Evolutionary conservation across 1,140 invertebrate genomes (phyloP), one percentile per base, ranked within the genome.

Genomic region (Neodiprion virginianus): DNA sequence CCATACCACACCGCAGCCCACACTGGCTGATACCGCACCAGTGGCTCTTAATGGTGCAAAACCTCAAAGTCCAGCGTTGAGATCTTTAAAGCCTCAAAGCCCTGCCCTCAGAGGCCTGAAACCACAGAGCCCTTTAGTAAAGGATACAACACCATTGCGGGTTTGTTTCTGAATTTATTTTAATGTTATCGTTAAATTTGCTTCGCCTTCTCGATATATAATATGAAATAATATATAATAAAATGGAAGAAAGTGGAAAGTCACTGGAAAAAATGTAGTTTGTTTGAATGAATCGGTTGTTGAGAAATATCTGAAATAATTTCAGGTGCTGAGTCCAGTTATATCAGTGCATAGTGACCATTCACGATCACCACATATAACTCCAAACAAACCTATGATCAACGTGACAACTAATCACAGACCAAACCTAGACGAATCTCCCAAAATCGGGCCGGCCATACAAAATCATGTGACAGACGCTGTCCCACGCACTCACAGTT

Each of bases 401-500:
- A 81, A 72, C 28, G 72, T 75, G 40, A 78, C 78, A 69, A 84
- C 74, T 50, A 88, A 87, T 75, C 82, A 88, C 74, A 79, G 81
- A 69, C 67, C 82, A 79, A 87, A 83, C 77, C 81, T 81, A 17
- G 77, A 81, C 40, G 74, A 69, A 53, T 81, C 82, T 66, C 79
- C 78, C 66, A 82, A 76, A 50, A 73, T 84, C 50, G 76, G 78
- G 71, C 71, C 74, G 53, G 74, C 80, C 75, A 47, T 78, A 79
- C 84, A 88, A 65, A 87, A 88, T 78, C 86, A 88, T 68, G 74
- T 77, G n/a, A 81, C 78, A 14, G 88, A 89, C 77, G 87, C 89
- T 73, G 90, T 92, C 76, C 90, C 91, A 75, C 89, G 89, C 82
- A 92, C 90, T 72, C 90, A 91, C 88, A 90, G 90, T 83, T 90